Evolutionary conservation across 2,888 invertebrate species (phyloP).

Genomic region (Rhagium mordax): DNA sequence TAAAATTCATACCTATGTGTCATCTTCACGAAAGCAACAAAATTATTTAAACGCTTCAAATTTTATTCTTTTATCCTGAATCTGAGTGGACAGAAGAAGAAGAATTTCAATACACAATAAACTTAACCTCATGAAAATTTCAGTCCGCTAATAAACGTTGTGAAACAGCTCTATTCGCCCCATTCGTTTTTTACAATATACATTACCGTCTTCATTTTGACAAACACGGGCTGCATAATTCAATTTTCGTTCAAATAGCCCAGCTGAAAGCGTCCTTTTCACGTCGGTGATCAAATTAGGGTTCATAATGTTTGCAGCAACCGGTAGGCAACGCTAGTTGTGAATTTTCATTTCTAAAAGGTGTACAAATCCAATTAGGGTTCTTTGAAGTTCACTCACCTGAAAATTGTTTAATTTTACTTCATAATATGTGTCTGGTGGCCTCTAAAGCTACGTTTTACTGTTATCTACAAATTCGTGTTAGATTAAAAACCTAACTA

Average conservation of each 20-base stretch:
- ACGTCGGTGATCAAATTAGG: constrained; percentile 18
- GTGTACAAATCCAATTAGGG: constrained; percentile 26
- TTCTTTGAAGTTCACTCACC: constrained; percentile 22
- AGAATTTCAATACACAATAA: too few relatives aligned
- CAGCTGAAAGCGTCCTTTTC: neutral
- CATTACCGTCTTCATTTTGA: neutral
- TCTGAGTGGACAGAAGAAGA: too few relatives aligned
- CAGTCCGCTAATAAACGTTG: neutral
- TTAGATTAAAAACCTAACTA: neutral
- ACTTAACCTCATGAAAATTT: neutral
- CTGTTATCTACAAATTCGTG: neutral
- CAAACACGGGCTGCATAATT: constrained; percentile 13
- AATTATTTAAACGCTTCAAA: too few relatives aligned
- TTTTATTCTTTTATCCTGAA: too few relatives aligned
- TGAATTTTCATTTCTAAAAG: constrained; percentile 20
- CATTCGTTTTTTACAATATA: neutral
- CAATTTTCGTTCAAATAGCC: constrained; percentile 17
- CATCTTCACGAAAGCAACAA: too few relatives aligned
- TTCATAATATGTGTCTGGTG: constrained; percentile 6
- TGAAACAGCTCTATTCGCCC: neutral
- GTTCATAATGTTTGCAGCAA: neutral
- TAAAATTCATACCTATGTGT: too few relatives aligned
- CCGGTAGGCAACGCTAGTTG: neutral
- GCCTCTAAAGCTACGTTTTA: constrained; percentile 6
- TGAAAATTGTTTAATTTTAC: constrained; percentile 27